Percentiles rank a stretch among this genome's conserved stretches.
phyloP scores from a whole-genome alignment of 2,113 vertebrate genomes.

The Syrmaticus mikado region DNA sequence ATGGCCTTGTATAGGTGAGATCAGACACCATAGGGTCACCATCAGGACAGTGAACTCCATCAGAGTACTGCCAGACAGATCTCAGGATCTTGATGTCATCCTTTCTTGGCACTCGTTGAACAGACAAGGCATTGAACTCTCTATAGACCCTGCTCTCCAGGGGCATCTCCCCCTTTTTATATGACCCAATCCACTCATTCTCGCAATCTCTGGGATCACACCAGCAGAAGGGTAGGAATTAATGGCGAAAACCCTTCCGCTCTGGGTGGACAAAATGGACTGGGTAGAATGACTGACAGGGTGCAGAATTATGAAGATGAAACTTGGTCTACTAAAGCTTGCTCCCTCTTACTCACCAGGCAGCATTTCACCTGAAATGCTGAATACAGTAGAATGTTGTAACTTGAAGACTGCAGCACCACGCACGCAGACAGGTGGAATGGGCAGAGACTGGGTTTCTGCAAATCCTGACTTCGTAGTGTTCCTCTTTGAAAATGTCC shows the following conservation, averaged over 20 bases:
- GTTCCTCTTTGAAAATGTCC: neutral
- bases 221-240: neutral
- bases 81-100: neutral
- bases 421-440: neutral
- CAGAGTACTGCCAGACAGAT: neutral
- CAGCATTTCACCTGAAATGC: neutral
- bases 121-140: neutral
- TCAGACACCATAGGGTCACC: neutral
- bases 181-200: neutral
- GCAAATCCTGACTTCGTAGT: neutral
- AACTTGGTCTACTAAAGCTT: neutral
- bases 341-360: neutral
- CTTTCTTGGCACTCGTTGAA: neutral
- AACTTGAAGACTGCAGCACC: neutral
- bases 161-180: neutral
- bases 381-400: neutral
- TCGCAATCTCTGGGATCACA: neutral
- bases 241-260: neutral
- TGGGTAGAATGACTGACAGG: neutral
- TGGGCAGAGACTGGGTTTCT: neutral
- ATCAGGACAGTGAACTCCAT: accelerated
- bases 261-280: neutral
- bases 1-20: neutral
- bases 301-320: neutral
- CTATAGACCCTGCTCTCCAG: accelerated